These are phyloP conservation scores for Corythornis cristatus DNA, from an alignment of 2,113 vertebrate genomes.

Conservation along the genomic window DNA sequence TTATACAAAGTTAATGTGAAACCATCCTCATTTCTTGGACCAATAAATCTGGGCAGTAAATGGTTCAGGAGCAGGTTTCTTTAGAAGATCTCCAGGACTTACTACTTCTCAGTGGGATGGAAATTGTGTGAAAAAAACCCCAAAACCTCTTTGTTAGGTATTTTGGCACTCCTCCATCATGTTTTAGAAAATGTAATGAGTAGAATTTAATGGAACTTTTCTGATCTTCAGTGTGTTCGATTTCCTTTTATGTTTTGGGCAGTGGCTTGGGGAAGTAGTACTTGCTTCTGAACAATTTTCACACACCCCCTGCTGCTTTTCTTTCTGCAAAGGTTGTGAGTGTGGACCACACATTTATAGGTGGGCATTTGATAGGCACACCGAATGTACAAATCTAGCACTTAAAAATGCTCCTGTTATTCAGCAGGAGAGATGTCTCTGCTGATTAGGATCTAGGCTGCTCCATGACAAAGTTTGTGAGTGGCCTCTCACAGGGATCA, in stretches of 20 bases:
- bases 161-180: constrained; percentile 36
- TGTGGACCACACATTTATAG: background rate
- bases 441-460: background rate
- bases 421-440: background rate
- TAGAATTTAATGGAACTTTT: constrained; percentile 26
- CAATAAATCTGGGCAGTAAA: constrained; percentile 41
- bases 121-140: background rate
- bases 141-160: constrained; percentile 26
- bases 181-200: constrained; percentile 29
- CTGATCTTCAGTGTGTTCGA: background rate
- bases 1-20: constrained; percentile 52
- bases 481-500: background rate
- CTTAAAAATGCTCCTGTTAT: background rate
- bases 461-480: background rate
- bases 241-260: background rate
- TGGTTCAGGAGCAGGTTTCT: constrained; percentile 46
- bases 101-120: constrained; percentile 48
- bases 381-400: background rate
- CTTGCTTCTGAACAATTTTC: constrained; percentile 13
- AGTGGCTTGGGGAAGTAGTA: background rate
- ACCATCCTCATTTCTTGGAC: constrained; percentile 61
- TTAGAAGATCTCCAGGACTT: constrained; percentile 44
- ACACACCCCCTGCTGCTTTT: background rate
- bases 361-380: background rate
- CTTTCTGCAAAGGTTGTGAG: background rate